Percentiles rank a stretch among this genome's conserved stretches.
These are phyloP conservation scores for Subanguina moxae DNA, from an alignment of 1,140 invertebrate genomes.

Conservation along the genomic window DNA sequence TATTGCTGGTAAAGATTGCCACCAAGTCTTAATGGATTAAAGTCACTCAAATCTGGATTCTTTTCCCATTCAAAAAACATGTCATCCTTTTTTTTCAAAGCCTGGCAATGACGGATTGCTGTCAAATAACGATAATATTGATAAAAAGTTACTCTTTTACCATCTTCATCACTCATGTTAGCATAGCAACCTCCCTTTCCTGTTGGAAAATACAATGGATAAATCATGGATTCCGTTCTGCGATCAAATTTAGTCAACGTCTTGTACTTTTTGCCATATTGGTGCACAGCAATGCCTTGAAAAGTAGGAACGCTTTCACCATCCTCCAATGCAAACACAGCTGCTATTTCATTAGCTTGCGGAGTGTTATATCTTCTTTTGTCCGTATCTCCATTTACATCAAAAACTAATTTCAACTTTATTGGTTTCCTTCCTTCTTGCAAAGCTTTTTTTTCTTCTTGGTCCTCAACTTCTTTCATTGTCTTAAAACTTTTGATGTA, in stretches of 20 bases:
- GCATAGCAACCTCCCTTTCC: slow-evolving; percentile 22
- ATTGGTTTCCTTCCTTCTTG: background rate
- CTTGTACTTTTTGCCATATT: slow-evolving; percentile 26
- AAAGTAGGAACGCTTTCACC: slow-evolving; percentile 11
- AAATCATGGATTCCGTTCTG: slow-evolving; percentile 18
- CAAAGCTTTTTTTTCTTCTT: background rate
- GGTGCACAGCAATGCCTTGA: slow-evolving; percentile 9
- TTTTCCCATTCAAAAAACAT: background rate
- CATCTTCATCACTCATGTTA: background rate
- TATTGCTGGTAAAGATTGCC: slow-evolving; percentile 59
- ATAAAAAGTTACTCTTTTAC: background rate
- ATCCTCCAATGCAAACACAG: slow-evolving; percentile 13
- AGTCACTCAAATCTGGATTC: slow-evolving; percentile 14
- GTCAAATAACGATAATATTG: slow-evolving; percentile 18
- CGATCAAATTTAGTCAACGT: slow-evolving; percentile 15
- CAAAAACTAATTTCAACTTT: background rate
- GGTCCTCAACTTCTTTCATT: slow-evolving; percentile 27
- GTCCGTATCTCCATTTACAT: background rate
- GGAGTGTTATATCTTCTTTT: slow-evolving; percentile 6
- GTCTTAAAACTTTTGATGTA: slow-evolving; percentile 7
- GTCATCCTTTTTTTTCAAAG: background rate
- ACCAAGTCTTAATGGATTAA: slow-evolving; percentile 40
- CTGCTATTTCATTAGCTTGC: slow-evolving; percentile 10
- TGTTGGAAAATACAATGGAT: slow-evolving; percentile 24
- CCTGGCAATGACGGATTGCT: background rate